Conservation (phyloP, 2,113 vertebrate genomes). For the Pelvicachromis taeniatus region DNA sequence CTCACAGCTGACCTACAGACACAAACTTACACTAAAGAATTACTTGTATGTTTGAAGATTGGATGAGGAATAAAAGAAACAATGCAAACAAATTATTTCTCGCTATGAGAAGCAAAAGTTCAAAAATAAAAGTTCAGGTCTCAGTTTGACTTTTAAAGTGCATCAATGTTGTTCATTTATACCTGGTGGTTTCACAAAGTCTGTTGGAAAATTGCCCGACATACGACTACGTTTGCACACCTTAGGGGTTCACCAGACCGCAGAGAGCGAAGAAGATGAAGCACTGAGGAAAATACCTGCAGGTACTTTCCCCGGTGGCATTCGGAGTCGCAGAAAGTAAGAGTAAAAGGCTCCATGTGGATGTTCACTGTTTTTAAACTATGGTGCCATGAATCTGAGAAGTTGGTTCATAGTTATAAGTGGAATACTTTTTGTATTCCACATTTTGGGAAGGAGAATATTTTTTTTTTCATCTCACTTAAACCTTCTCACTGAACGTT, state of each 20-base stretch:
- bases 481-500: background rate
- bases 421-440: background rate
- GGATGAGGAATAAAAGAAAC: background rate
- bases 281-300: background rate
- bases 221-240: background rate
- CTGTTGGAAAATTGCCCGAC: background rate
- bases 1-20: background rate
- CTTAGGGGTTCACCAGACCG: background rate
- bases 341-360: background rate
- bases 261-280: slow-evolving; percentile 24
- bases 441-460: background rate
- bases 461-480: background rate
- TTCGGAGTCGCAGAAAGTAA: background rate
- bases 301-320: background rate
- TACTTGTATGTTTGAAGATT: background rate
- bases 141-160: background rate
- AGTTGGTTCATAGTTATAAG: background rate
- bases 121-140: background rate
- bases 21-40: background rate
- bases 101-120: background rate
- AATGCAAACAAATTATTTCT: background rate
- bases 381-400: slow-evolving; percentile 7
- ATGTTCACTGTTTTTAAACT: slow-evolving; percentile 10
- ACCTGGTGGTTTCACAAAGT: background rate
- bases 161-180: background rate